Conservation (phyloP, 2,888 invertebrate genomes). For the Oxytorus armatus region DNA sequence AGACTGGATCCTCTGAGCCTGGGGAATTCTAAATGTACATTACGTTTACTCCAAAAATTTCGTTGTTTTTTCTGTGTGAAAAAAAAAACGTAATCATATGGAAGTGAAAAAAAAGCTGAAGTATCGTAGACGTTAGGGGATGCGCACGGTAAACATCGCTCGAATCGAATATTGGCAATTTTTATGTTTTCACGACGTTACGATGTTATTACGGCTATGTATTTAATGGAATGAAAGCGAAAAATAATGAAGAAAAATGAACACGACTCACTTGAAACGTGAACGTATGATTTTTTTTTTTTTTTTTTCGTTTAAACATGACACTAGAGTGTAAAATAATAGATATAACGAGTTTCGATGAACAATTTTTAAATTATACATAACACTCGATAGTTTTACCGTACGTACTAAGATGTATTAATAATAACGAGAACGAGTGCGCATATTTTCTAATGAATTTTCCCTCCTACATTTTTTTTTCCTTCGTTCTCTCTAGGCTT, state of each 20-base stretch:
- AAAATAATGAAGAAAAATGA: too few species aligned
- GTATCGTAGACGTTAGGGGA: too few species aligned
- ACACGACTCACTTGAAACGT: constrained; percentile 49
- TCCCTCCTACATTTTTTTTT: constrained; percentile 27
- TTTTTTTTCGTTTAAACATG: constrained; percentile 63
- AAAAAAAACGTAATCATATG: too few species aligned
- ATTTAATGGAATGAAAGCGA: constrained; percentile 60
- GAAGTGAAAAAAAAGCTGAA: too few species aligned
- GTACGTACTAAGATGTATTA: constrained; percentile 38
- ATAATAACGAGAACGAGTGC: constrained; percentile 50
- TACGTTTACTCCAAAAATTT: too few species aligned
- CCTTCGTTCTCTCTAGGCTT: constrained; percentile 67
- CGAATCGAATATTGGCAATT: background rate
- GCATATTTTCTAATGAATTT: constrained; percentile 43
- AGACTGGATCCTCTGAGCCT: background rate
- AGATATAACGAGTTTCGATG: constrained; percentile 46
- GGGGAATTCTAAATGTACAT: too few species aligned
- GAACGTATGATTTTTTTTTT: constrained; percentile 56
- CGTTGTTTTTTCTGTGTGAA: too few species aligned
- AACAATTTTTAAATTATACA: constrained; percentile 36
- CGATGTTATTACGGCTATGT: constrained; percentile 64
- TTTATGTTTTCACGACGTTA: constrained; percentile 29
- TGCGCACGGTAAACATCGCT: too few species aligned
- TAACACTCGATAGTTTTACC: constrained; percentile 10
- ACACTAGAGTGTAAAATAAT: constrained; percentile 68